These are phyloP conservation scores for Trachops cirrhosus DNA, from an alignment of 2,797 vertebrate species.

Conservation along the genomic window DNA sequence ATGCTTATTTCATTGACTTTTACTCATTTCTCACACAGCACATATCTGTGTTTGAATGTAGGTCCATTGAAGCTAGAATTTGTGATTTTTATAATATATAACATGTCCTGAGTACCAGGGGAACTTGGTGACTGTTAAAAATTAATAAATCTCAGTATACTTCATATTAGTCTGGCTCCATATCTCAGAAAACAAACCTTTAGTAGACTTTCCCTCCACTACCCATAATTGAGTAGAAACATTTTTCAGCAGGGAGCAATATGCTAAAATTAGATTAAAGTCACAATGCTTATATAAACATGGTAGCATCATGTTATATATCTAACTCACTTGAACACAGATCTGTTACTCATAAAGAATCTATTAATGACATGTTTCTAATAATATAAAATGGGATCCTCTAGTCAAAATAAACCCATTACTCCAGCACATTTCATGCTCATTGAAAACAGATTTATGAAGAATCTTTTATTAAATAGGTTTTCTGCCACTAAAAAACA, in stretches of 20 bases:
- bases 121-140: neutral
- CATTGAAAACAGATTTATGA: slow-evolving; percentile 71
- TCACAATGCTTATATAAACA: neutral
- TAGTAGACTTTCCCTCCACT: slow-evolving; percentile 19
- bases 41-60: neutral
- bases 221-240: neutral
- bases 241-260: slow-evolving; percentile 36
- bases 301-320: neutral
- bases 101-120: neutral
- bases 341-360: slow-evolving; percentile 52
- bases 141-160: neutral
- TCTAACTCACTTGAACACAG: slow-evolving; percentile 47
- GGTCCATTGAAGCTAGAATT: neutral
- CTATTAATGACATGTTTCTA: slow-evolving; percentile 56
- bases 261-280: neutral
- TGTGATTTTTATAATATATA: neutral
- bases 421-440: slow-evolving; percentile 42
- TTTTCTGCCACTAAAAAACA: slow-evolving; percentile 81
- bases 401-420: slow-evolving; percentile 62
- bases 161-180: neutral
- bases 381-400: slow-evolving; percentile 56
- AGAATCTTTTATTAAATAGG: slow-evolving; percentile 75
- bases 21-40: neutral
- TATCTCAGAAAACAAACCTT: neutral
- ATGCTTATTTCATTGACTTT: neutral